phyloP scores from a whole-genome alignment of 2,797 vertebrate genomes.

The Phoebastria nigripes region DNA sequence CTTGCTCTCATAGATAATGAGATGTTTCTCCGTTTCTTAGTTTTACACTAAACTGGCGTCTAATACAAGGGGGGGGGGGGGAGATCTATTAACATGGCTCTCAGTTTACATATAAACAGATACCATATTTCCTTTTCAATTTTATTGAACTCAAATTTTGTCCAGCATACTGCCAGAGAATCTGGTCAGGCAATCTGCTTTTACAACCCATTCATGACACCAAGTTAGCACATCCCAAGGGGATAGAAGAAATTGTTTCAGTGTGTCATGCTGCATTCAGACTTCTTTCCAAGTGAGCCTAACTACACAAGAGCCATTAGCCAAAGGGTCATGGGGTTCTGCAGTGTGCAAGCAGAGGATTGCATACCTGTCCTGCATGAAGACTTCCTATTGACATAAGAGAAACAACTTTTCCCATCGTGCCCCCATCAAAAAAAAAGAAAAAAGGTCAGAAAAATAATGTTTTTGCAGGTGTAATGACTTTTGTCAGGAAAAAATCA shows the following conservation, averaged over 20 bases:
- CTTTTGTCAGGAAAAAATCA: not conserved
- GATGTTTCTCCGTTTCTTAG: slow-evolving; percentile 31
- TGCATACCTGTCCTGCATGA: not conserved
- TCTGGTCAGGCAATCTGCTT: not conserved
- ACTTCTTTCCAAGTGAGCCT: not conserved
- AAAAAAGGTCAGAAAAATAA: not conserved
- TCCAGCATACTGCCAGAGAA: not conserved
- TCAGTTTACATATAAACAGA: not conserved
- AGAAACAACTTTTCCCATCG: not conserved
- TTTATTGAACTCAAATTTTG: not conserved
- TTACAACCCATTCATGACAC: not conserved
- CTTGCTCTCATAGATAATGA: slow-evolving; percentile 38
- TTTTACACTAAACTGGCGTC: slow-evolving; percentile 34
- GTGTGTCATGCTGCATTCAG: not conserved
- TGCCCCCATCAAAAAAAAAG: accelerated
- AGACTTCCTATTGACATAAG: not conserved
- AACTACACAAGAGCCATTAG: not conserved
- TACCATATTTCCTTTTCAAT: not conserved
- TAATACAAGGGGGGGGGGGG: not conserved
- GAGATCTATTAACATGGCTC: not conserved
- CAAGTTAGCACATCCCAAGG: not conserved
- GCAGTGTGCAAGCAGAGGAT: not conserved
- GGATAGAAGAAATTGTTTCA: not conserved
- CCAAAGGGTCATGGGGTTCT: not conserved
- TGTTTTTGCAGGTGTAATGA: not conserved